phyloP scores from a whole-genome alignment of 2,888 invertebrate species.

The Scaptomyza caliginosa region DNA sequence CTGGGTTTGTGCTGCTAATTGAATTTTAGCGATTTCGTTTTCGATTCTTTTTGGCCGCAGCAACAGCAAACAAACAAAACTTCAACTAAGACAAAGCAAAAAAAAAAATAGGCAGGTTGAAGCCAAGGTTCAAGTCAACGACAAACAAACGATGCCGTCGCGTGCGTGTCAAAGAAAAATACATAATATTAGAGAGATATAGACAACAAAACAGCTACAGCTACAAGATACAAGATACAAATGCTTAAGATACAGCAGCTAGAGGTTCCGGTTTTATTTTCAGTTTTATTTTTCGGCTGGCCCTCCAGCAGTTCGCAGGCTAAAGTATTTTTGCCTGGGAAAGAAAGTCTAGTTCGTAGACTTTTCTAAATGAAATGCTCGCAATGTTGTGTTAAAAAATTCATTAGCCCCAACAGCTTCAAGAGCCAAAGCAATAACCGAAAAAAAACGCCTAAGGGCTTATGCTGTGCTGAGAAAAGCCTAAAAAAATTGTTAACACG shows the following conservation, averaged over 20 bases:
- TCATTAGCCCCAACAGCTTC: constrained; percentile 54
- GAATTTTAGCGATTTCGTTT: constrained; percentile 47
- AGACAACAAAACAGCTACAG: constrained; percentile 41
- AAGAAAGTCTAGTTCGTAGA: constrained; percentile 41
- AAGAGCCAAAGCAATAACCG: constrained; percentile 2
- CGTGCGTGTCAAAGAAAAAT: constrained; percentile 59
- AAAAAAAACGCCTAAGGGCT: constrained; percentile 30
- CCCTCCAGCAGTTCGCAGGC: constrained; percentile 16
- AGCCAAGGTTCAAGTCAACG: constrained; percentile 40
- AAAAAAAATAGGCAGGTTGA: constrained; percentile 12
- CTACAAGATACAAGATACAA: constrained; percentile 14
- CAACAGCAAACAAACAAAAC: constrained; percentile 22
- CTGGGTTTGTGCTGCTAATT: constrained; percentile 49
- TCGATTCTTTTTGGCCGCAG: constrained; percentile 36
- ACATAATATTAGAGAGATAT: constrained; percentile 41
- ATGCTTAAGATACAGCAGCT: constrained; percentile 8
- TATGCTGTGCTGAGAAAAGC: constrained; percentile 47
- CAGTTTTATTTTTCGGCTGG: neutral
- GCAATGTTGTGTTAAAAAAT: constrained; percentile 59
- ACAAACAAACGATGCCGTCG: constrained; percentile 39
- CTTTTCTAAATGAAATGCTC: constrained; percentile 66
- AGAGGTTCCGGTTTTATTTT: constrained; percentile 46
- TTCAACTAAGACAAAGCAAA: constrained; percentile 34
- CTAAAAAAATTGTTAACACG: constrained; percentile 58
- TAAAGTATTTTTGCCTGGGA: constrained; percentile 29